Evolutionary conservation across 2,888 invertebrate species (phyloP), one percentile per base, ranked within the genome.

Genomic region (Anagyrus pseudococci): DNA sequence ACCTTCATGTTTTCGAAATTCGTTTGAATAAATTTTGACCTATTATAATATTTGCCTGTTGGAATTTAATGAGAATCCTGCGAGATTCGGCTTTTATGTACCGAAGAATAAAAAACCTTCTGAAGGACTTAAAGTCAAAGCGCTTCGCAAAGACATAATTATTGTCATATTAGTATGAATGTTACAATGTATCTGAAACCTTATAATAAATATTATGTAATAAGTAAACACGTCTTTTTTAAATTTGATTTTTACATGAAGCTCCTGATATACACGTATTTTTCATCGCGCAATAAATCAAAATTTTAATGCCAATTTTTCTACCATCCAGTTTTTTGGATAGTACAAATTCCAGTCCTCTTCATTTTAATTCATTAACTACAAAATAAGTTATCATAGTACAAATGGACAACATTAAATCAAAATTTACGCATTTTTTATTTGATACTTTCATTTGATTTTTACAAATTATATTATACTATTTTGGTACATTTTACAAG

Each of bases 121-220:
- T 29, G 52, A 33, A 63, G 56, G 60, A 61, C 58, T 49, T 60
- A 40, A 61, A 22, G 22, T 58, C n/a, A 55, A 55, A 49, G 26
- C 55, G 62, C 62, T 62, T 66, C 44, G 59, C 33, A 52, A 66
- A 66, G 62, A 56, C 57, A 66, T 62, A 46, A 59, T 66, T 52
- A 64, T 58, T 37, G 43, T 58, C 52, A 59, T 66, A 62, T 59
- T 53, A 62, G 54, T 44, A 56, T 66, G 61, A 58, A 75, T 77
- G 73, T 77, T 74, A 76, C 66, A 72, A 75, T 78, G 74, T 77
- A 77, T 73, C 75, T 74, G 72, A 74, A 75, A 71, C 74, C 76
- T 74, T 78, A 71, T 73, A 78, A 75, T 76, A 77, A 78, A 78
- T 72, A 75, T 71, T 65, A 62, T 55, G 72, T 58, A 55, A 54